Evolutionary conservation across 92 coral and sea anemone genomes (phyloP).

Genomic region (Zoanthus gigantus): DNA sequence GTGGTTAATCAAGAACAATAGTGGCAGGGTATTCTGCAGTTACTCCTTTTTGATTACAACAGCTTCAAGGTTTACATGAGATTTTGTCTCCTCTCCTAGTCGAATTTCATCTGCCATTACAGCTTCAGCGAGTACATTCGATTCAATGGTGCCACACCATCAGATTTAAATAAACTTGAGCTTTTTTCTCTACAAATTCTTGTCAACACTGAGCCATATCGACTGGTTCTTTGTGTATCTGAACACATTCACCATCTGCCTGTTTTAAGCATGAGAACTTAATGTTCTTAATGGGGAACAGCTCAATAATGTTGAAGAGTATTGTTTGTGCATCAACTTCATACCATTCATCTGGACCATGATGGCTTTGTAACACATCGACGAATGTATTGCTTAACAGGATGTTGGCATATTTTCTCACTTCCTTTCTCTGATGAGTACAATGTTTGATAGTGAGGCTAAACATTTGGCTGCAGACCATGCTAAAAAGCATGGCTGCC

Average conservation of each 20-base stretch:
- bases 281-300: neutral
- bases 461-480: constrained; percentile 20
- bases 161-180: no score
- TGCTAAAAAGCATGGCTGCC: constrained; percentile 17
- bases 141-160: no score
- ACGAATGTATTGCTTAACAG: neutral
- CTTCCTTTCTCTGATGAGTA: constrained; percentile 31
- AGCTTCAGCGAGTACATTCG: no score
- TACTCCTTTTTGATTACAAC: no score
- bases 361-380: constrained; percentile 25
- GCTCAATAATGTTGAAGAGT: constrained; percentile 7
- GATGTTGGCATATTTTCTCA: constrained; percentile 27
- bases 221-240: neutral
- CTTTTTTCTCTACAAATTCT: no score
- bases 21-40: no score
- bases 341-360: constrained; percentile 3
- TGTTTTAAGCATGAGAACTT: neutral
- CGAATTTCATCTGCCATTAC: no score
- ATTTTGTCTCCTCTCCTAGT: no score
- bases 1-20: no score
- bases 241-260: neutral
- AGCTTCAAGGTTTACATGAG: no score
- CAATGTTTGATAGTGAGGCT: constrained; percentile 17
- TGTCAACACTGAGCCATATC: neutral
- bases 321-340: neutral